Base-by-base conservation (phyloP, 2,888 invertebrate species). In the Ornithoptera alexandrae region DNA sequence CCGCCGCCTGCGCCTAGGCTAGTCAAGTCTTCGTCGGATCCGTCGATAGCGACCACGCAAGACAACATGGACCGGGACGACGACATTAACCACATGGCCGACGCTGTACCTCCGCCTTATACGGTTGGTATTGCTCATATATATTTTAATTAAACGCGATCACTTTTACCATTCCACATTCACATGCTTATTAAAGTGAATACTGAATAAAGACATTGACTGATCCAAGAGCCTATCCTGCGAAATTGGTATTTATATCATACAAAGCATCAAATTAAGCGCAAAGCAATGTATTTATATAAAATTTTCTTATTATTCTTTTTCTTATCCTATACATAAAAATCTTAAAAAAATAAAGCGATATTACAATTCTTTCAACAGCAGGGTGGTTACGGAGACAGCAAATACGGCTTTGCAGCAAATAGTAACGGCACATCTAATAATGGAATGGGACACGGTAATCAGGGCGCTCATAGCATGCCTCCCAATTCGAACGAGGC, bases 41-140 rank as follows among this genome's bases (percentile, higher is more conserved):
- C 98, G 63, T 98, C 98, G 83, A 97, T 98, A 81, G 97, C 97
- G 70, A 98, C 98, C 74, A 98, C 98, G 76, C 97, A 97, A 83
- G 97, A 98, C 83, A 97, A 97, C 84, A 93, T 94, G 93, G 94
- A 94, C 81, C 90, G 94, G 76, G 94, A 94, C 77, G 94, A 94
- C 79, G 91, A 93, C 74, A 81, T 93, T 72, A 90, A 90, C 74
- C 91, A 90, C 72, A 92, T 94, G 93, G 89, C 94, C 76, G 94
- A 95, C 64, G 95, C 94, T 76, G 93, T 95, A 58, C 96, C 98
- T 73, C 98, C 98, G 71, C 97, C 97, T 75, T 98, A 98, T 86
- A 96, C 97, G 93, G 96, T 96, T 94, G 92, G 94, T 94, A 84
- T 76, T 71, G 70, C 10, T 18, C 46, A 36, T 58, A 59, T 46